Base-by-base conservation (phyloP, 2,888 invertebrate species). In the Synergus japonicus region DNA sequence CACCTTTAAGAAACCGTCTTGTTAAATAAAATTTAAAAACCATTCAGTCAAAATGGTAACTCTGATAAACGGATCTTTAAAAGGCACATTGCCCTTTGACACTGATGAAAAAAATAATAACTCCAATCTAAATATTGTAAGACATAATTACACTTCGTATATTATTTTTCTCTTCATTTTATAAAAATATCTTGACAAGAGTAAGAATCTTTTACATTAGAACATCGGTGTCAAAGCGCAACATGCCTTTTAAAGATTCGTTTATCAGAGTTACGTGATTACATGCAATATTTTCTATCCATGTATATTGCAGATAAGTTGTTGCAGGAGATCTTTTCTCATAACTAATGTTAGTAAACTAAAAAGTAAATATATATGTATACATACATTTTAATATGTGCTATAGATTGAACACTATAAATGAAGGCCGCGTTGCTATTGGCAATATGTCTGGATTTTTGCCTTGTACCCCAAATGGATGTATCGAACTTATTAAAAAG, bases 391-490 rank as follows among this genome's bases (percentile, higher is more conserved):
- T 22, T 13, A 18, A 43, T n/a, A 4, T 15, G 2, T 43, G 4
- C 13, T 87, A 49, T 88, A 96, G 98, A 0, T 93, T 99, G 78
- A 97, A 98, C 90, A 97, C 98, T 0, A 94, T 97, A 69, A 99
- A 99, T 92, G 98, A 99, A 90, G 99, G 99, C 1, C 95, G 96
- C 83, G 94, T 98, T 5, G 96, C 98, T 0, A 95, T 97, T 79
- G 98, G 98, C 0, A 98, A 99, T 90, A 93, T 98, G 87, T 93
- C 94, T 2, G 97, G 98, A 64, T 98, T 99, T 91, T 92, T 99
- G 76, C 99, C 99, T 0, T 99, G 99, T 92, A 99, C 99, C 0
- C 99, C 99, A 0, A 96, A 96, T 84, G 99, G 99, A 3, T 98
- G 98, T 89, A 94, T 99, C 82, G 98, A 99, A 91, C 94, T 99